Base-by-base conservation (phyloP, 2,888 invertebrate genomes). In the Saturnia japonica region DNA sequence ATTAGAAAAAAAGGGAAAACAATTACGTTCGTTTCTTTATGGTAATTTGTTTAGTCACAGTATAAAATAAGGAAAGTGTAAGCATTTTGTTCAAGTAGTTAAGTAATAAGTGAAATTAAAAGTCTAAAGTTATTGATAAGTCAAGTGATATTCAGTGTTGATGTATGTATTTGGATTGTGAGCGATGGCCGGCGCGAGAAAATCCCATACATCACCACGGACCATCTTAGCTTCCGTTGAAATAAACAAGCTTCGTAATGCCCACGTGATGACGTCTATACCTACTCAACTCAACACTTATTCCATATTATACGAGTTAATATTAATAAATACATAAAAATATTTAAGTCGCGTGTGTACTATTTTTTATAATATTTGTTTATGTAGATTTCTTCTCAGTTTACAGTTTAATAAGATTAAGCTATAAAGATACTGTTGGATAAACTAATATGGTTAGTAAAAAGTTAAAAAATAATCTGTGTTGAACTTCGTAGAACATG, bases 161-260 rank as follows among this genome's bases (percentile, higher is more conserved):
- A 67, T 28, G 43, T 67, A 42, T 68, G 66, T 67, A 43, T 69
- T 45, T 60, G 34, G 42, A 43, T 57, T 51, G 22, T 45, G 47
- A 62, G 45, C 34, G 9, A 60, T 14, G 66, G 25, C 28, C 51
- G 25, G 51, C 54, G 66, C 54, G 67, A 70, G 54, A 70, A 70
- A 68, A 72, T 57, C 70, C 51, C 71, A 69, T 72, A 62, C 72
- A 72, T 75, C 71, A 69, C 60, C 60, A 45, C 68, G 69, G 70
- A 25, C 51, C 51, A n/a, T 71, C 68, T 68, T 62, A 71, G 67
- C 45, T 74, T 75, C 72, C 73, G 71, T 73, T 74, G 70, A 70
- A 72, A 74, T 74, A 74, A 74, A 75, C 74, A 74, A 71, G 68
- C 72, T 71, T 72, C 72, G 69, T 73, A 72, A 73, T 70, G 71